Base-by-base conservation (phyloP, 2,797 vertebrate species). In the Morelia viridis region DNA sequence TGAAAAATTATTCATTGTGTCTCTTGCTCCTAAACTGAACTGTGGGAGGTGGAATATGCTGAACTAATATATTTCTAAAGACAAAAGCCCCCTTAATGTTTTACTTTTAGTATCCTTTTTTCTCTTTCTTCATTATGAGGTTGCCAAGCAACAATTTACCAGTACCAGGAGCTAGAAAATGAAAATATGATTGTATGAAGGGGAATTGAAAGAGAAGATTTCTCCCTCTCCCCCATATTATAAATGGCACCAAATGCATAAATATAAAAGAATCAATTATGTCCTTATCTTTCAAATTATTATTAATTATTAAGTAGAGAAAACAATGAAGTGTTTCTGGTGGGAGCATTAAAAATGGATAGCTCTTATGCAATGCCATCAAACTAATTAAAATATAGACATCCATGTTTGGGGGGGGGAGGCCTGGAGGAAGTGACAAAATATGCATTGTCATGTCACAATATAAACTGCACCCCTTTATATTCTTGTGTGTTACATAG, bases 61-160 rank as follows among this genome's bases (percentile, higher is more conserved):
- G 97, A 97, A 97, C 96, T 95, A 96, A 97, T 97, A 96, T 94
- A 96, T 97, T 97, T 97, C 95, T 94, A 96, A 97, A 97, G 96
- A 97, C 97, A 97, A 97, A 96, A 97, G 96, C 91, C 71, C 96
- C 93, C 92, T 8, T 91, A 96, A 97, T 97, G 97, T 96, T 97
- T 87, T 92, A 90, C 68, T 90, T 97, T 97, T 96, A 96, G 94
- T 93, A 60, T 94, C 94, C 94, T 93, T 94, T 92, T 0, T 1
- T 83, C 96, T 91, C 87, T 90, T 80, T 46, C 68, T 90, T 92
- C 87, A 96, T 97, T 97, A 97, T 95, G 95, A 97, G 96, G 97
- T 98, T 98, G 97, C 97, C 97, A 97, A 97, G 97, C 97, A 98
- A 98, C 97, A 96, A 94, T 97, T 97, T 97, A 97, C 97, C 96